Evolutionary conservation across 2,113 vertebrate genomes (phyloP).

Genomic region (Alexandromys fortis): DNA sequence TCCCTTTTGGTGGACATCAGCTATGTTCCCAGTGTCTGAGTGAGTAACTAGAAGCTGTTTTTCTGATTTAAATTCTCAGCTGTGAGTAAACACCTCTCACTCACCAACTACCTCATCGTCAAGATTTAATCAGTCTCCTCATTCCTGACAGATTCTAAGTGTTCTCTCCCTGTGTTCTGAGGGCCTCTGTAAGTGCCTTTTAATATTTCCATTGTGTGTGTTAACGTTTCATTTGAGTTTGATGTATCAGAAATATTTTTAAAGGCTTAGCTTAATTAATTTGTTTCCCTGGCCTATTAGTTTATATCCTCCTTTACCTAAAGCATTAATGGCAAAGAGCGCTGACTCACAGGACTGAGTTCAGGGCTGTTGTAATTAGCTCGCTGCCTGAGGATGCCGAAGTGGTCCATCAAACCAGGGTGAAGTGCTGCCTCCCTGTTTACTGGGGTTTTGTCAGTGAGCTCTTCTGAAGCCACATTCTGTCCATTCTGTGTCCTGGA

Average conservation of each 20-base stretch:
- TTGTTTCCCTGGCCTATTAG: constrained; percentile 50
- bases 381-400: fast-evolving
- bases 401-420: not conserved
- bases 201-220: constrained; percentile 66
- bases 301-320: constrained; percentile 59
- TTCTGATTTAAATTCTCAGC: constrained; percentile 9
- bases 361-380: not conserved
- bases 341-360: not conserved
- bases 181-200: constrained; percentile 69
- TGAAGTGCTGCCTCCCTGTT: not conserved
- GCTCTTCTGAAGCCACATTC: not conserved
- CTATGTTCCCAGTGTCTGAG: not conserved
- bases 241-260: constrained; percentile 72
- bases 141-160: constrained; percentile 9
- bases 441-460: not conserved
- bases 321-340: constrained; percentile 53
- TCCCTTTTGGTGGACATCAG: not conserved
- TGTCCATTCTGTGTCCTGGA: not conserved
- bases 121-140: constrained; percentile 25
- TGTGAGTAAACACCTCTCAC: not conserved
- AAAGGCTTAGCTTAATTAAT: constrained; percentile 65
- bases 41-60: not conserved
- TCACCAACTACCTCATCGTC: not conserved
- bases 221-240: constrained; percentile 75
- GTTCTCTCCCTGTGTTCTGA: constrained; percentile 36